Evolutionary conservation across 1,140 invertebrate genomes (phyloP), one percentile per base, ranked within the genome.

Genomic region (Cephus cinctus): DNA sequence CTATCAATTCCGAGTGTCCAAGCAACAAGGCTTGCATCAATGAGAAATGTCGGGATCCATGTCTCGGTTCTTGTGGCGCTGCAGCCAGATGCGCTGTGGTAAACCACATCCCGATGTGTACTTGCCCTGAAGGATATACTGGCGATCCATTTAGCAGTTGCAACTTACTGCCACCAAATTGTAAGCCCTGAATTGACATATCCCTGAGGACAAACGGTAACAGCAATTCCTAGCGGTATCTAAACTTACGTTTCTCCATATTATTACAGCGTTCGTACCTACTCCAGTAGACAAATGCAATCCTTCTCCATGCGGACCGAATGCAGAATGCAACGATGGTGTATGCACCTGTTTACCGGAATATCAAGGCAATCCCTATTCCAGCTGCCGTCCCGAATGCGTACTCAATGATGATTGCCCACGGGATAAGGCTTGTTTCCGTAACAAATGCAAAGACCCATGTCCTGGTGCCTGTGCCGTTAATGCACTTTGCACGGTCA

Each of bases 401-500:
- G 82, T 86, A 1, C 70, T 86, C 3, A 89, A 86, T 67, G 82
- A 80, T 6, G 87, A 89, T 61, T 92, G 89, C 72, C 70, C 84
- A 9, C 79, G 80, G 54, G 77, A 86, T 62, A 83, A 82, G 62
- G 84, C 88, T 32, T 91, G 89, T 67, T 75, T 86, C 5, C 78
- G 76, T 53, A 85, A 83, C 52, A 86, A 84, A 56, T 91, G 88
- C 67, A 58, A 75, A 36, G 78, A 90, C 67, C 87, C 87, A 5
- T 91, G 88, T 58, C 70, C 77, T 12, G 85, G 84, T 44, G 82
- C 79, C 12, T 88, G 89, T 61, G 89, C 87, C 21, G 61, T 77
- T 32, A 86, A 87, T 65, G 86, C 89, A 2, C 67, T 83, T 22
- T 92, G 89, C 60, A 78, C 79, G 52, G 86, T 89, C 2, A 71